phyloP scores from a whole-genome alignment of 2,113 vertebrate species.

The Scolopax mira region DNA sequence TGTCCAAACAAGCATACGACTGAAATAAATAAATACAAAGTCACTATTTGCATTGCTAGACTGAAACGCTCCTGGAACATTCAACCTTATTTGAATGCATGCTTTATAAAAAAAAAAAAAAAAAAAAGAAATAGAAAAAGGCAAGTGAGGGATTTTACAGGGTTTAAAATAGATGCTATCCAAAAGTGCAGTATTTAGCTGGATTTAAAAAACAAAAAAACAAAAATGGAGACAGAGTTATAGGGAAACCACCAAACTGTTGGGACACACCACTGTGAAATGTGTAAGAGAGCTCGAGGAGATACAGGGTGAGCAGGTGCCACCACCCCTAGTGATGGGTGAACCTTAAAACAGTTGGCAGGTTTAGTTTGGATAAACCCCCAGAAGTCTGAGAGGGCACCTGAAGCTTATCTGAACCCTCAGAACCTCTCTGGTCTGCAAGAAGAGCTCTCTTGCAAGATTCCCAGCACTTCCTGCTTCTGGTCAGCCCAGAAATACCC shows the following conservation, averaged over 20 bases:
- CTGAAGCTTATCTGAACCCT: constrained; percentile 15
- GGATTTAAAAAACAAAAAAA: neutral
- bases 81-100: neutral
- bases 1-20: neutral
- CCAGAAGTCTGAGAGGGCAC: neutral
- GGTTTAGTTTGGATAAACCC: constrained; percentile 38
- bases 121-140: neutral
- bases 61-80: neutral
- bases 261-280: constrained; percentile 17
- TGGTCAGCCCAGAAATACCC: constrained; percentile 46
- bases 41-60: neutral
- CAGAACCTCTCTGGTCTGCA: constrained; percentile 24
- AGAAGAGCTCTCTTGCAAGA: constrained; percentile 23
- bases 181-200: neutral
- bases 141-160: constrained; percentile 16
- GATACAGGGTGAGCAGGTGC: constrained; percentile 8
- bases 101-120: neutral
- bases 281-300: neutral
- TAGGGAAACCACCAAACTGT: neutral
- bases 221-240: neutral
- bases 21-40: neutral
- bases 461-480: constrained; percentile 31
- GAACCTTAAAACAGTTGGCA: neutral
- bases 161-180: neutral
- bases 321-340: constrained; percentile 7